A percentile compares a stretch with the other conserved stretches of the same genome.
These are phyloP conservation scores for Notodonta dromedarius DNA, from an alignment of 2,888 invertebrate species.

Conservation along the genomic window DNA sequence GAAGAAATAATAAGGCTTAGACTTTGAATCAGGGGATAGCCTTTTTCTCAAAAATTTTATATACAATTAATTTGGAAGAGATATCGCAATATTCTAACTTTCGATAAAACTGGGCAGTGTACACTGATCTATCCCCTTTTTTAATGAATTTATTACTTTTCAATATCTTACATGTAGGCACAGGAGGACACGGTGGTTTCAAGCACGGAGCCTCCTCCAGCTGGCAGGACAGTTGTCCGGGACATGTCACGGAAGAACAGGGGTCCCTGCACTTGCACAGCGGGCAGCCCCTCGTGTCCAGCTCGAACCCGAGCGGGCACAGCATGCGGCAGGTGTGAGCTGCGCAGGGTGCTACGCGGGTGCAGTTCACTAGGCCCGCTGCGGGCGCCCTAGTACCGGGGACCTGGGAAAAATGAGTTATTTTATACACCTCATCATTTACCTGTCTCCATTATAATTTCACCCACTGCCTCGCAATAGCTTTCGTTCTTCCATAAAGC, in stretches of 20 bases:
- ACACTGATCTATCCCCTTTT: too few relatives aligned
- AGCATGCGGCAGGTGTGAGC: conserved; percentile 94
- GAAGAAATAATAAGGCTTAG: too few relatives aligned
- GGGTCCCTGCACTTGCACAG: conserved; percentile 93
- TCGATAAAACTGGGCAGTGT: too few relatives aligned
- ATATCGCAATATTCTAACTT: too few relatives aligned
- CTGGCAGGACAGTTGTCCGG: conserved; percentile 90
- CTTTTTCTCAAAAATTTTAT: too few relatives aligned
- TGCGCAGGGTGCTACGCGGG: conserved; percentile 88
- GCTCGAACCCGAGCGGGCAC: conserved; percentile 92
- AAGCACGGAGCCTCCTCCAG: conserved; percentile 91
- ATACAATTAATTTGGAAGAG: too few relatives aligned
- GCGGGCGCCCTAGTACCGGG: conserved; percentile 89
- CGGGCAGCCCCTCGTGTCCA: conserved; percentile 88
- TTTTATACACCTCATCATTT: too few relatives aligned
- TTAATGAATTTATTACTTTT: too few relatives aligned
- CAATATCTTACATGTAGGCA: conserved; percentile 89
- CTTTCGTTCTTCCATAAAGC: too few relatives aligned
- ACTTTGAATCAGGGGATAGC: too few relatives aligned
- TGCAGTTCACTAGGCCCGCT: conserved; percentile 87
- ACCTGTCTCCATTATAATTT: too few relatives aligned
- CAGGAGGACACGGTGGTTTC: conserved; percentile 92
- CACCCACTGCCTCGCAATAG: too few relatives aligned
- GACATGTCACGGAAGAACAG: conserved; percentile 90
- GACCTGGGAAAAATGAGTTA: conserved; percentile 55